These are phyloP conservation scores for Spodoptera littoralis DNA, from an alignment of 2,888 invertebrate species.

Conservation along the genomic window DNA sequence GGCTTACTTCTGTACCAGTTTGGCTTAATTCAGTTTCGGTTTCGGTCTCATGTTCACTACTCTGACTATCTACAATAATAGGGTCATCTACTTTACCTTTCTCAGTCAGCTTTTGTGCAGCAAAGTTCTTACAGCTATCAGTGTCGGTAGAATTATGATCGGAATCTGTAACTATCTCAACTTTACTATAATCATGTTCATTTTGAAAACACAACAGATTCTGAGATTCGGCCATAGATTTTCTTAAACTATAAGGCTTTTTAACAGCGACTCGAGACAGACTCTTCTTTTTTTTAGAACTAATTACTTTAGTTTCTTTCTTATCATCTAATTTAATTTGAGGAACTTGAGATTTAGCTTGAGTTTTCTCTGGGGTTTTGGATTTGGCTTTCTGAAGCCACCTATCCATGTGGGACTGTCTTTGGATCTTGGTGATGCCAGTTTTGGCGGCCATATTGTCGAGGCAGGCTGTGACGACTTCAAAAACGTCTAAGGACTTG, in stretches of 20 bases:
- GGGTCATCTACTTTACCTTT: constrained; percentile 6
- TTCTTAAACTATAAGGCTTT: constrained; percentile 69
- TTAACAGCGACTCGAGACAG: constrained; percentile 48
- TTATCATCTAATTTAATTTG: constrained; percentile 44
- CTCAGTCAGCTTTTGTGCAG: constrained; percentile 11
- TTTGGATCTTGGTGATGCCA: constrained; percentile 84
- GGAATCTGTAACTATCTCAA: constrained; percentile 26
- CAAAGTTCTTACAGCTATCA: constrained; percentile 32
- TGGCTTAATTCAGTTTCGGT: constrained; percentile 1
- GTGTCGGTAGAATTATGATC: constrained; percentile 37
- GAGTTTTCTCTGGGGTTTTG: constrained; percentile 83
- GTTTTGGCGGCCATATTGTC: constrained; percentile 86
- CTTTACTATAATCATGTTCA: constrained; percentile 70
- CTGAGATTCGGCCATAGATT: constrained; percentile 68
- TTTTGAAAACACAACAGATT: constrained; percentile 62
- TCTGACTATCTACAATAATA: constrained; percentile 23
- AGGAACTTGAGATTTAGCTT: constrained; percentile 59
- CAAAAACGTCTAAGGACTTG: constrained; percentile 81
- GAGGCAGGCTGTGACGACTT: constrained; percentile 84
- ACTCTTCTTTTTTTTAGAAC: constrained; percentile 62
- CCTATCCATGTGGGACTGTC: constrained; percentile 86
- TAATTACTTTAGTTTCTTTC: constrained; percentile 45
- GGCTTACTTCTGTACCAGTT: neutral
- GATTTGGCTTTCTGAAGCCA: constrained; percentile 87
- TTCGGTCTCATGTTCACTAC: constrained; percentile 5